A percentile compares a stretch with the other conserved stretches of the same genome.
Conservation (phyloP, 1,140 invertebrate genomes). For the Halictus rubicundus region DNA sequence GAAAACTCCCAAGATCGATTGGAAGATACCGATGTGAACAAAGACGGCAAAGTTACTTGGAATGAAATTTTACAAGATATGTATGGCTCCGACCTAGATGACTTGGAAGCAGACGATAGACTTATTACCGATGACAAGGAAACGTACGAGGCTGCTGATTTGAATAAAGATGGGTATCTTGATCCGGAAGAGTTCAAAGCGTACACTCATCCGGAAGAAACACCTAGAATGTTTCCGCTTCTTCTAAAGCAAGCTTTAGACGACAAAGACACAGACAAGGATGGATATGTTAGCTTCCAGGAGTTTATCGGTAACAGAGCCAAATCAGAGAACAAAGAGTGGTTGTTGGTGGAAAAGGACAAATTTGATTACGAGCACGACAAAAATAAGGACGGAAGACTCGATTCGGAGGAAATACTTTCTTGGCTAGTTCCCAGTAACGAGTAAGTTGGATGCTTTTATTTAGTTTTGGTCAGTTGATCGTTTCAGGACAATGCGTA, state of each 20-base stretch:
- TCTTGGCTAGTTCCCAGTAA: slow-evolving; percentile 96
- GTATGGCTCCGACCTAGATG: slow-evolving; percentile 86
- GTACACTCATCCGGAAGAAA: slow-evolving; percentile 97
- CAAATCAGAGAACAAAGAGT: slow-evolving; percentile 88
- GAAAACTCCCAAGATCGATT: slow-evolving; percentile 94
- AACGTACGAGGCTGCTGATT: slow-evolving; percentile 93
- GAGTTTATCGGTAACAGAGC: slow-evolving; percentile 91
- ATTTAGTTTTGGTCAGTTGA: slow-evolving; percentile 11
- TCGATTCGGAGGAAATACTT: slow-evolving; percentile 90
- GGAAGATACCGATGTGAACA: slow-evolving; percentile 91
- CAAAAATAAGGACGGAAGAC: slow-evolving; percentile 90
- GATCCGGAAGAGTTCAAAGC: slow-evolving; percentile 91
- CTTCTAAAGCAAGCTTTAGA: slow-evolving; percentile 91
- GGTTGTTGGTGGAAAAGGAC: slow-evolving; percentile 91
- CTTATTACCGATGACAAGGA: slow-evolving; percentile 90
- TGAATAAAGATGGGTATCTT: slow-evolving; percentile 90
- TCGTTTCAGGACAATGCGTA: slow-evolving; percentile 9
- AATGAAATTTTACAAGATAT: slow-evolving; percentile 92
- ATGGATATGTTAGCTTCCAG: slow-evolving; percentile 91
- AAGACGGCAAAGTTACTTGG: slow-evolving; percentile 93
- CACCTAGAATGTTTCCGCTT: slow-evolving; percentile 91
- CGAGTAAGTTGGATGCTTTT: slow-evolving; percentile 83
- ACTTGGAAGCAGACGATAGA: slow-evolving; percentile 78
- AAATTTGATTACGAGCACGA: slow-evolving; percentile 96
- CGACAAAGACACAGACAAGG: slow-evolving; percentile 92